Conservation (phyloP, 2,113 vertebrate species). For the Charadrius vociferus region DNA sequence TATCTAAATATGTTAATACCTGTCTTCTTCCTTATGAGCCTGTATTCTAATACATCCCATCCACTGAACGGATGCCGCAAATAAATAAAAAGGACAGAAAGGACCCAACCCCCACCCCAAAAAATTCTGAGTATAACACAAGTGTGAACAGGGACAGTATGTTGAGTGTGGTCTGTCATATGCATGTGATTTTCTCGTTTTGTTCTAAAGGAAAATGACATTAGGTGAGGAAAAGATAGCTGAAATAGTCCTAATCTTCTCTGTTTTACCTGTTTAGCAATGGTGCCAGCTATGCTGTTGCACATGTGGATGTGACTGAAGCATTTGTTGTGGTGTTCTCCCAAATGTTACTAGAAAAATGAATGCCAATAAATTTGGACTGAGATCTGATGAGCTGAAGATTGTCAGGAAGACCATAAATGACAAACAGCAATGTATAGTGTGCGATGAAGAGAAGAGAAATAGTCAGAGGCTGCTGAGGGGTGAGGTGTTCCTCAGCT, state of each 20-base stretch:
- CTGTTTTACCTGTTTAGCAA: not conserved
- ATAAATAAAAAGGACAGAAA: not conserved
- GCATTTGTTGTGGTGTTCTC: not conserved
- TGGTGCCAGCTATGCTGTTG: not conserved
- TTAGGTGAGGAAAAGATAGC: not conserved
- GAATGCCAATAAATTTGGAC: not conserved
- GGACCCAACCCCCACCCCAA: not conserved
- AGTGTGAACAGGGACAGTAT: not conserved
- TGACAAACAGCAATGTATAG: not conserved
- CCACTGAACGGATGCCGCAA: not conserved
- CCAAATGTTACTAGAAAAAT: not conserved
- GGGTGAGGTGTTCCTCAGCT: not conserved
- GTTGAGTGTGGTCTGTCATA: not conserved
- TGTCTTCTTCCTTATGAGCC: not conserved
- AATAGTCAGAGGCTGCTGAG: not conserved
- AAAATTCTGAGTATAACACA: not conserved
- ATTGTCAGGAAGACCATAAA: not conserved
- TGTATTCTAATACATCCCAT: not conserved
- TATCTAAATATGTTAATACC: not conserved
- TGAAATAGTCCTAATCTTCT: not conserved
- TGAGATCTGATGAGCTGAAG: not conserved
- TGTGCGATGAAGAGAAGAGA: not conserved
- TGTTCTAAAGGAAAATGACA: not conserved
- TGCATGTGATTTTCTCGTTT: not conserved
- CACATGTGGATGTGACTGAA: not conserved